A percentile compares a stretch with the other conserved stretches of the same genome.
Evolutionary conservation across 2,797 vertebrate genomes (phyloP).

Genomic region (Enteromius afrohamiltoni): DNA sequence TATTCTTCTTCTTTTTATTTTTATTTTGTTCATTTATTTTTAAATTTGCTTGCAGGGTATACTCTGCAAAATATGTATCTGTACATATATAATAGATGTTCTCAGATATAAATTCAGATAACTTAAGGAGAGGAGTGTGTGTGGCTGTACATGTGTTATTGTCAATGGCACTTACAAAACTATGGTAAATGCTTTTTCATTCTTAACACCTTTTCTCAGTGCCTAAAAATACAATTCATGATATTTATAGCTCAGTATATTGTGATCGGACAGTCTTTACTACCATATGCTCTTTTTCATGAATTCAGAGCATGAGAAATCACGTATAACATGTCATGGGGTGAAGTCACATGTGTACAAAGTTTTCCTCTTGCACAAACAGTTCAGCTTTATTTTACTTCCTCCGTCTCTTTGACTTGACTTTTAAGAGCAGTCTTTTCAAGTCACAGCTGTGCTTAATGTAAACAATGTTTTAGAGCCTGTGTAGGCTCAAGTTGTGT

Average conservation of each 20-base stretch:
- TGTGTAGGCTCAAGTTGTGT: constrained; percentile 54
- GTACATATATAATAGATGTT: background rate
- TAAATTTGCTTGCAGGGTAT: background rate
- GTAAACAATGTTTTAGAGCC: constrained; percentile 70
- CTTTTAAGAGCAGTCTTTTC: constrained; percentile 57
- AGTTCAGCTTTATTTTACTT: constrained; percentile 67
- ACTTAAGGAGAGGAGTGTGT: background rate
- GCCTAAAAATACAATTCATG: background rate
- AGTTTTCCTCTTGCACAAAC: constrained; percentile 20
- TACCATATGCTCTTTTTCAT: background rate
- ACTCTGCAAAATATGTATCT: background rate
- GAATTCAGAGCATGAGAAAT: constrained; percentile 14
- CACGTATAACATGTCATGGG: constrained; percentile 6
- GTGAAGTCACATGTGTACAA: constrained; percentile 23
- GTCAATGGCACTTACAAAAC: background rate
- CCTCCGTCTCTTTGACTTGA: constrained; percentile 61
- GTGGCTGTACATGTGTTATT: background rate
- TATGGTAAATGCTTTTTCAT: background rate
- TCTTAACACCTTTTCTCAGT: background rate
- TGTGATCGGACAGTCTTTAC: background rate
- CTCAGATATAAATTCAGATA: background rate
- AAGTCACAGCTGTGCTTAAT: constrained; percentile 68
- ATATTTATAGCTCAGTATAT: background rate
- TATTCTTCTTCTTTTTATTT: background rate
- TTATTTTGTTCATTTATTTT: background rate